phyloP scores from a whole-genome alignment of 2,888 invertebrate species.

The Hydropsyche betteni region DNA sequence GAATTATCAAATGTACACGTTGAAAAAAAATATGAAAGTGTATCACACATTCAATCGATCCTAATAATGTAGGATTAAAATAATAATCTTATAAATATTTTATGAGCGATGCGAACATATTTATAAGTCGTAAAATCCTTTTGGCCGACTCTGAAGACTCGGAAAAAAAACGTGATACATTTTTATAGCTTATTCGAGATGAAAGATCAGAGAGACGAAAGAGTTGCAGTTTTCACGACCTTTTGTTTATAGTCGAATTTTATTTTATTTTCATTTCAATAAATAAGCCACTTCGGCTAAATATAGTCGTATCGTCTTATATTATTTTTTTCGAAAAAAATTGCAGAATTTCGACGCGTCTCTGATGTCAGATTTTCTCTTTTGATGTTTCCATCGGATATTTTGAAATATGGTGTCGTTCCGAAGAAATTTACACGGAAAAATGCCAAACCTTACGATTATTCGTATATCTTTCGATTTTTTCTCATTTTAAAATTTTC shows the following conservation, averaged over 20 bases:
- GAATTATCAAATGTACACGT: conserved; percentile 3
- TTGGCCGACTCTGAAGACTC: conserved; percentile 10
- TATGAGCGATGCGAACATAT: conserved; percentile 21
- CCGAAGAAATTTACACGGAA: conserved; percentile 11
- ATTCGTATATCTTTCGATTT: conserved; percentile 26
- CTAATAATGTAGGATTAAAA: background rate
- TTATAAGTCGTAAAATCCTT: conserved; percentile 17
- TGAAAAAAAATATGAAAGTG: background rate
- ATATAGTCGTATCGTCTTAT: background rate
- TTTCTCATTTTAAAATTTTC: background rate
- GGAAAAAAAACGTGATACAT: conserved; percentile 16
- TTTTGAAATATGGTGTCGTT: conserved; percentile 29
- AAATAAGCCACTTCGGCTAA: conserved; percentile 15
- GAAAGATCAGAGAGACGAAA: conserved; percentile 23
- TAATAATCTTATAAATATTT: conserved; percentile 23
- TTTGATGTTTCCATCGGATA: conserved; percentile 11
- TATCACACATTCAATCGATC: background rate
- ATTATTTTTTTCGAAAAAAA: background rate
- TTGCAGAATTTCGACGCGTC: conserved; percentile 14
- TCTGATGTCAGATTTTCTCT: conserved; percentile 24
- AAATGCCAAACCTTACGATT: conserved; percentile 20
- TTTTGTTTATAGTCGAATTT: background rate
- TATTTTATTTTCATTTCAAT: conserved; percentile 7
- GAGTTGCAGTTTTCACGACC: conserved; percentile 1
- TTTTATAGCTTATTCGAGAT: conserved; percentile 18